Conservation (phyloP, 1,140 invertebrate species). For the Eueides isabella region DNA sequence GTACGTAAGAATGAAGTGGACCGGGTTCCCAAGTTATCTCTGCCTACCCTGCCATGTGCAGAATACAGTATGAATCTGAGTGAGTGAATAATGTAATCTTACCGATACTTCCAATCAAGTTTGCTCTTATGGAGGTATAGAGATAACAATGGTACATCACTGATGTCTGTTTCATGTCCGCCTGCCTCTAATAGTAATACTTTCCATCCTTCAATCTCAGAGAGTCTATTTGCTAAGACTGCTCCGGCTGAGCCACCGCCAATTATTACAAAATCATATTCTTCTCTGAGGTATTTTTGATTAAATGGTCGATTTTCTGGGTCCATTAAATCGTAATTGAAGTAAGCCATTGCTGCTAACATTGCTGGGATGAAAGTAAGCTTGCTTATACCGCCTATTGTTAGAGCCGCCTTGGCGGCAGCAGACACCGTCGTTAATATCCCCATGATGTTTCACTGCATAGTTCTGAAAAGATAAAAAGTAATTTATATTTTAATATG, state of each 20-base stretch:
- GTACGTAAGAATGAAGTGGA: too few relatives aligned
- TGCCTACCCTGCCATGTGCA: too few relatives aligned
- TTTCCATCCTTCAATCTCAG: conserved; percentile 90
- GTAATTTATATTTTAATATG: too few relatives aligned
- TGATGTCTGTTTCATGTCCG: conserved; percentile 91
- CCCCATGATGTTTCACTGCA: conserved; percentile 60
- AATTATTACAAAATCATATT: conserved; percentile 92
- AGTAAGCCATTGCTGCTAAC: conserved; percentile 90
- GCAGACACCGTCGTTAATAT: conserved; percentile 79
- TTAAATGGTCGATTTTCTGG: conserved; percentile 91
- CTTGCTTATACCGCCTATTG: conserved; percentile 87
- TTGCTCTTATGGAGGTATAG: conserved; percentile 94
- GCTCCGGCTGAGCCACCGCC: conserved; percentile 94
- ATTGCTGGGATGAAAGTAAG: conserved; percentile 90
- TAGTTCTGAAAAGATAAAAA: conserved; percentile 58
- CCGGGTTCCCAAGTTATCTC: too few relatives aligned
- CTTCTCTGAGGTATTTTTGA: conserved; percentile 83
- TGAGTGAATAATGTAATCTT: too few relatives aligned
- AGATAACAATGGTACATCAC: conserved; percentile 91
- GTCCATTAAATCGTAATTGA: conserved; percentile 93
- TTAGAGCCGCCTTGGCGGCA: conserved; percentile 87
- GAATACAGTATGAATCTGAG: too few relatives aligned
- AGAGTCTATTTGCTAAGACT: conserved; percentile 92
- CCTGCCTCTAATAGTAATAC: conserved; percentile 94
- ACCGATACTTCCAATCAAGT: conserved; percentile 95